Evolutionary conservation across 1,140 invertebrate genomes (phyloP).

Genomic region (Penaeus chinensis): DNA sequence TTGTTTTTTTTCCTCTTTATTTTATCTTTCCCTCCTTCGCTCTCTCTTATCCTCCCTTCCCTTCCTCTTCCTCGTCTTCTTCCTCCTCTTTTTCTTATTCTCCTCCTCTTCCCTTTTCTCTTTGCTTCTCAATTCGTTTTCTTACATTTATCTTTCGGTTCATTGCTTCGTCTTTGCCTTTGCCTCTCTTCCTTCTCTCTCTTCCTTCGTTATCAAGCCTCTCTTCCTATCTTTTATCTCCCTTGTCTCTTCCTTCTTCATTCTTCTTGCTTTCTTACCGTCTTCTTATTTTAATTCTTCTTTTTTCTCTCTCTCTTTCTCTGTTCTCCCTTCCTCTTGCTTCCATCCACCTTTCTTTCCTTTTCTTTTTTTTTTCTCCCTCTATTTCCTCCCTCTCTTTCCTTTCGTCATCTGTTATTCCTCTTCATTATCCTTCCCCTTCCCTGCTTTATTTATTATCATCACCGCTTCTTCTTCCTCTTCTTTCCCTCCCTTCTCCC

Average conservation of each 20-base stretch:
- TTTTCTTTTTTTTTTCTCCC: no score
- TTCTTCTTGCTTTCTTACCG: neutral
- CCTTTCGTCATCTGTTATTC: no score
- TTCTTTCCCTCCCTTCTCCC: no score
- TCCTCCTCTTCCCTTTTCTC: neutral
- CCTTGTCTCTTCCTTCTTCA: neutral
- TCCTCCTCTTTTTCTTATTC: neutral
- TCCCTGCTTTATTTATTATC: no score
- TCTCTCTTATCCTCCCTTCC: neutral
- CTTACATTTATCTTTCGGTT: neutral
- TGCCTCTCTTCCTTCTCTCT: neutral
- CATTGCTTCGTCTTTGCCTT: neutral
- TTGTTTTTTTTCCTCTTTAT: neutral
- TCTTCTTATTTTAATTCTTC: neutral
- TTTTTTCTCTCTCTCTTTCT: neutral
- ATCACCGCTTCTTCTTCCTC: no score
- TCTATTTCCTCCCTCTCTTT: no score
- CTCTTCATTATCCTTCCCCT: no score
- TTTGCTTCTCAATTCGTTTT: neutral
- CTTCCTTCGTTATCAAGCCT: neutral
- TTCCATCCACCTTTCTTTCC: neutral
- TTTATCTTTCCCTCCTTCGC: no score
- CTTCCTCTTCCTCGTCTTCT: neutral
- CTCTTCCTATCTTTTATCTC: no score
- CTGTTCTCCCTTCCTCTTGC: neutral